Evolutionary conservation across 64 coral and sea anemone genomes (phyloP).

Genomic region (Acropora tenuis): DNA sequence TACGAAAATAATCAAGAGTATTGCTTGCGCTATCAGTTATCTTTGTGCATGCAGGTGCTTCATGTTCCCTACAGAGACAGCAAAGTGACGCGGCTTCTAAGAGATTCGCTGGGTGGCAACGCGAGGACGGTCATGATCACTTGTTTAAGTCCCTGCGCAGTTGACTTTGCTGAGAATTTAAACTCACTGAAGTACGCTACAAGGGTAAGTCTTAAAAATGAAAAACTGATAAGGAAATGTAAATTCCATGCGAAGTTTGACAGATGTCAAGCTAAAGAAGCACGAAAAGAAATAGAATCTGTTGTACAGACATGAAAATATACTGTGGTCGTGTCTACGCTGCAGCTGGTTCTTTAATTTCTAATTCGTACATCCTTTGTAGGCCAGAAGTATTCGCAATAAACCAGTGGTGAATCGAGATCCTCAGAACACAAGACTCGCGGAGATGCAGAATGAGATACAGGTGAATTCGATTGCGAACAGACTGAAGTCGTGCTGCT

Average conservation of each 20-base stretch:
- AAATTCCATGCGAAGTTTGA: too few relatives aligned
- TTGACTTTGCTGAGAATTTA: constrained; percentile 95
- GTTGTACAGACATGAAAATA: too few relatives aligned
- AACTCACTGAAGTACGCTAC: constrained; percentile 98
- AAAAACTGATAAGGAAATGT: background rate
- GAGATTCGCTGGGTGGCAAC: constrained; percentile 95
- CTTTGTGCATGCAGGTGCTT: constrained; percentile 38
- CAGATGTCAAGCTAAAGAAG: too few relatives aligned
- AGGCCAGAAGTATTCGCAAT: constrained; percentile 96
- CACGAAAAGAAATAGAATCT: too few relatives aligned
- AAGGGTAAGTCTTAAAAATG: constrained; percentile 61
- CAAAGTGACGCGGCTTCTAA: constrained; percentile 90
- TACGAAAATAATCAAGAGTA: too few relatives aligned
- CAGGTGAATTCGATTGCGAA: constrained; percentile 42
- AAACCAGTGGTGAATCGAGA: constrained; percentile 97
- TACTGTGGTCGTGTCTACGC: too few relatives aligned
- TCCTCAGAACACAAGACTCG: constrained; percentile 91
- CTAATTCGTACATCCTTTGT: background rate
- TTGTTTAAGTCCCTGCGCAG: constrained; percentile 91
- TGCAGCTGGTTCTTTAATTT: background rate
- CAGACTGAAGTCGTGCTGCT: too few relatives aligned
- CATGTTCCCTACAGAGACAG: constrained; percentile 97
- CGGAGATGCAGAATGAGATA: constrained; percentile 95
- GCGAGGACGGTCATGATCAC: constrained; percentile 94
- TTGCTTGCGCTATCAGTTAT: too few relatives aligned